Base-by-base conservation (phyloP, 1,140 invertebrate species). In the Drosophila aff. region DNA sequence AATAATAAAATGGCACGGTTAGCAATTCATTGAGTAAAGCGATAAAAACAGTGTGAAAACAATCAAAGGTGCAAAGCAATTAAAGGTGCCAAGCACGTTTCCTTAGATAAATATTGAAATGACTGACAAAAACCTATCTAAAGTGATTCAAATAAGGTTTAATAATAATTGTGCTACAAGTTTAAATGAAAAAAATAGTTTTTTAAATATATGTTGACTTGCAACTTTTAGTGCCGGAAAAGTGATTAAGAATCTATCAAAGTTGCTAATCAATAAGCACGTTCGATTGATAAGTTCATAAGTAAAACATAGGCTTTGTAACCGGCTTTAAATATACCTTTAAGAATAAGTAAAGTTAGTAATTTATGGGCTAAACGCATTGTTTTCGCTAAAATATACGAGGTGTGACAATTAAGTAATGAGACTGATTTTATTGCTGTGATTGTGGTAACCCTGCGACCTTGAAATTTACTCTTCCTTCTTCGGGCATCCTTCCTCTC, bases 71-170 rank as follows among this genome's bases (percentile, higher is more conserved):
- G 33, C 21, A 40, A 57, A 40, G 7, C 36, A 57, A 57, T 57
- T 57, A 57, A 23, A 57, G 53, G 53, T 57, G 53, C 21, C 55
- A 58, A 58, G 55, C 55, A 58, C 55, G 55, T 58, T 41, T n/a
- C 8, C 13, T n/a, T n/a, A 41, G 62, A 65, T 65, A 33, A 65
- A 23, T 36, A 65, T 18, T 44, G n/a, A n/a, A 33, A 33, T 33
- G 4, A 23, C 7, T 36, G 15, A 33, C 2, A 18, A 44, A 18
- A 71, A 13, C 26, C 9, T 18, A 18, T 21, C 15, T 4, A 16
- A 7, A 6, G 4, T 58, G 36, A 47, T 26, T 49, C 21, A 18
- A 36, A 33, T 33, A 23, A 3, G 40, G 13, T 23, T 40, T 21
- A 33, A 33, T 23, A 41, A 3, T 15, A 23, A 33, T 33, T 33